Base-by-base conservation (phyloP, 2,113 vertebrate species). In the Gavia stellata region DNA sequence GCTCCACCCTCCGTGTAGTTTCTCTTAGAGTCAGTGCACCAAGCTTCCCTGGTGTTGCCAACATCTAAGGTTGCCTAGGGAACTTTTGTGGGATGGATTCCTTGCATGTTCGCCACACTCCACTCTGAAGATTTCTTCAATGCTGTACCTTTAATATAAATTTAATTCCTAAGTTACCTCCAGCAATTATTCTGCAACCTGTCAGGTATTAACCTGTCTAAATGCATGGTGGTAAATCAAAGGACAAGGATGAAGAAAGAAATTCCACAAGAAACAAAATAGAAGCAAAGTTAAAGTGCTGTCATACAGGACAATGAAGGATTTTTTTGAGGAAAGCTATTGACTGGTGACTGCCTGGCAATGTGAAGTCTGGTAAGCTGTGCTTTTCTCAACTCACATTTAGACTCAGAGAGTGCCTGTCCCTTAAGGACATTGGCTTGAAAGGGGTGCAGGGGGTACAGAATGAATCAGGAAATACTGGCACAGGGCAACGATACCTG, bases 401-500 rank as follows among this genome's bases (percentile, higher is more conserved):
- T 72, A 55, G 26, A 52, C 15, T 79, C 18, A 26, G 49, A 63
- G 25, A 15, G 13, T 55, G 15, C 10, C 10, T 28, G 12, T 61
- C 21, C 19, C 17, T 62, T 81, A 72, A n/a, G n/a, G 10, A 61
- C 53, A 21, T 1, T 61, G 12, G 6, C 38, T 91, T 93, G 62
- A 82, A 71, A 63, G 20, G 9, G 7, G 5, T 34, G 14, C 7
- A 36, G 5, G 6, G 24, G 14, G 17, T 8, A 49, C 3, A 3
- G 2, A 52, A 3, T 25, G 24, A 74, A 49, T 49, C 17, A 68
- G 61, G 29, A 91, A 90, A 72, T 53, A 31, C 49, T 79, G 31
- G 49, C 8, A 20, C 0, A 5, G 20, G 28, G 6, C 20, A 73
- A 33, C 0, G 4, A 53, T 14, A 58, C 7, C 7, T 45, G 26